Evolutionary conservation across 2,797 vertebrate species (phyloP), one percentile per base, ranked within the genome.

Genomic region (Hoplostethus atlanticus): DNA sequence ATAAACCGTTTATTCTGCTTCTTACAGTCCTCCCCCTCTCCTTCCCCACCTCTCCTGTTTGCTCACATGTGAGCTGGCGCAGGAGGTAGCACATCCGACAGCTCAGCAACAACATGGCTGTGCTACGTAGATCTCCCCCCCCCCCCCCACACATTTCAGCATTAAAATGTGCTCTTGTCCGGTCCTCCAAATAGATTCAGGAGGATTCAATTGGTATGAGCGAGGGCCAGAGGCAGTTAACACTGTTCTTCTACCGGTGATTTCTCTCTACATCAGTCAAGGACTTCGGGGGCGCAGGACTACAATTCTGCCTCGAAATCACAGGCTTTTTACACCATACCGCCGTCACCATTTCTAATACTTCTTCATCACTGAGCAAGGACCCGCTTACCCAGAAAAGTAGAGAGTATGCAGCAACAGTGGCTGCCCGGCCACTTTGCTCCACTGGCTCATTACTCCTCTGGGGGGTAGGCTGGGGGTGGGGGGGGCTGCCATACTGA

Each of bases 371-470:
- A 44, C 42, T 63, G 31, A 64, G 50, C 1, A 2, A 67, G 13
- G 34, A n/a, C 59, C 71, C 42, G 60, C 64, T 51, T 17, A 21
- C 42, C 36, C 56, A 25, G 10, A 40, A 40, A 79, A 73, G 64
- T 51, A 61, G 58, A 71, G 25, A 56, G 68, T 34, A 71, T 21
- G 67, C 71, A 77, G 74, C 58, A 82, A 67, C 66, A 62, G 79
- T 71, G 77, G 62, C 79, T 68, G 81, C 56, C 47, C 31, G 64
- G 56, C 68, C 77, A 81, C 85, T 85, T 82, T 79, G 73, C 76
- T 73, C 71, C 53, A 68, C 74, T 69, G 71, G 77, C 80, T 88
- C 71, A 79, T 85, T 83, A 85, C 73, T 62, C 64, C 58, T 28
- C 52, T 36, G 44, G 57, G 65, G 55, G 57, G 60, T 21, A 21